Conservation (phyloP, 2,888 invertebrate genomes). For the Cosmia pyralina region DNA sequence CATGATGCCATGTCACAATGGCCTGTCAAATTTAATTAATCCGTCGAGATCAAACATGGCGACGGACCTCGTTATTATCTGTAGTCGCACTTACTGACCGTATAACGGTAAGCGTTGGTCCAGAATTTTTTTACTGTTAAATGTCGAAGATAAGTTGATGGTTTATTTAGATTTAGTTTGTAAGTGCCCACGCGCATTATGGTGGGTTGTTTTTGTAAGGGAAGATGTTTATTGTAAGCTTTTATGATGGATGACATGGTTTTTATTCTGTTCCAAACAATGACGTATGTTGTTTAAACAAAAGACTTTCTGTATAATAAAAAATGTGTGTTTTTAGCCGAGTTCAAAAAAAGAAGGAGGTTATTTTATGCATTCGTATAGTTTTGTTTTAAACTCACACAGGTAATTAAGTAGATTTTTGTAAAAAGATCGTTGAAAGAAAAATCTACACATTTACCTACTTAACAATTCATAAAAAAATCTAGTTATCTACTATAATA, state of each 20-base stretch:
- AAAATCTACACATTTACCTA: neutral
- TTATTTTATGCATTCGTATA: no score
- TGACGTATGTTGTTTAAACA: neutral
- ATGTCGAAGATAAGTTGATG: slow-evolving; percentile 72
- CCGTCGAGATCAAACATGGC: slow-evolving; percentile 65
- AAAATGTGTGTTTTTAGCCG: neutral
- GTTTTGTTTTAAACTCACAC: no score
- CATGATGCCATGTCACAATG: slow-evolving; percentile 69
- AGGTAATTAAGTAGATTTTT: neutral
- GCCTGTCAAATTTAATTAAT: slow-evolving; percentile 77
- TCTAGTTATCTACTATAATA: neutral
- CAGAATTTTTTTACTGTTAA: slow-evolving; percentile 82
- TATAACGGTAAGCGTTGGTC: slow-evolving; percentile 77
- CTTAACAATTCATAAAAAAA: neutral
- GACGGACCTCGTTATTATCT: slow-evolving; percentile 64
- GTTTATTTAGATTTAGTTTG: slow-evolving; percentile 70
- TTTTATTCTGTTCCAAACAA: neutral
- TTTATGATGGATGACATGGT: neutral
- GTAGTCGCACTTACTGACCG: slow-evolving; percentile 66
- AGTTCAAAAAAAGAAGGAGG: neutral
- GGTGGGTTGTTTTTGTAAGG: slow-evolving; percentile 42
- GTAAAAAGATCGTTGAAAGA: neutral
- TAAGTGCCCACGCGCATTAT: slow-evolving; percentile 50
- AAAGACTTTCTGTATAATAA: neutral
- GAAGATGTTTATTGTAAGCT: neutral